Evolutionary conservation across 2,888 invertebrate species (phyloP).

Genomic region (Nasonovia ribisnigri): DNA sequence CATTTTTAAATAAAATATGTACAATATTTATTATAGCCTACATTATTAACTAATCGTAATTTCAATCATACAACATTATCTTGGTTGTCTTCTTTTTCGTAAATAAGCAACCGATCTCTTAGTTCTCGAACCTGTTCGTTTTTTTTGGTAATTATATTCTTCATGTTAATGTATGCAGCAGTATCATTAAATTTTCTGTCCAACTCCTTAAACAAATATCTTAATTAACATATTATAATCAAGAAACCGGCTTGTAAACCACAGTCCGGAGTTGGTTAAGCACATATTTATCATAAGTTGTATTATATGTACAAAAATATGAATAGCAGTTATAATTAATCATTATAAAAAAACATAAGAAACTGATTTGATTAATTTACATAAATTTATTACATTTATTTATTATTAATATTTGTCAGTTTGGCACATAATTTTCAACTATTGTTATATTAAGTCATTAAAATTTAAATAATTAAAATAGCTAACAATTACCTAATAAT

Average conservation of each 20-base stretch:
- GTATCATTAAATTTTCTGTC: conserved; percentile 75
- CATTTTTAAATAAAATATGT: not conserved
- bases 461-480: not conserved
- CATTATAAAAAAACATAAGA: not conserved
- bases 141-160: conserved; percentile 74
- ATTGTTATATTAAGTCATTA: not conserved
- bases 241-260: not conserved
- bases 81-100: conserved; percentile 66
- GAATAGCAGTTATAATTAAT: not conserved
- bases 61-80: conserved; percentile 31
- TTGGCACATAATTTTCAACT: not conserved
- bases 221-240: not conserved
- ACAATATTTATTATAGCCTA: not conserved
- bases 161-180: conserved; percentile 74
- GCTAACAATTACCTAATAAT: not conserved
- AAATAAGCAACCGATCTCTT: conserved; percentile 68
- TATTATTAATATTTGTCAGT: not conserved
- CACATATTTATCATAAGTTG: not conserved
- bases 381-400: not conserved
- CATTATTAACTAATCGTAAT: not conserved
- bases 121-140: conserved; percentile 73
- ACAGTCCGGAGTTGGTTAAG: not conserved
- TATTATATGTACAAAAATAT: not conserved
- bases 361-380: not conserved
- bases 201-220: conserved; percentile 71